These are phyloP conservation scores for Nannoperca australis DNA, from an alignment of 2,797 vertebrate genomes.

Conservation along the genomic window DNA sequence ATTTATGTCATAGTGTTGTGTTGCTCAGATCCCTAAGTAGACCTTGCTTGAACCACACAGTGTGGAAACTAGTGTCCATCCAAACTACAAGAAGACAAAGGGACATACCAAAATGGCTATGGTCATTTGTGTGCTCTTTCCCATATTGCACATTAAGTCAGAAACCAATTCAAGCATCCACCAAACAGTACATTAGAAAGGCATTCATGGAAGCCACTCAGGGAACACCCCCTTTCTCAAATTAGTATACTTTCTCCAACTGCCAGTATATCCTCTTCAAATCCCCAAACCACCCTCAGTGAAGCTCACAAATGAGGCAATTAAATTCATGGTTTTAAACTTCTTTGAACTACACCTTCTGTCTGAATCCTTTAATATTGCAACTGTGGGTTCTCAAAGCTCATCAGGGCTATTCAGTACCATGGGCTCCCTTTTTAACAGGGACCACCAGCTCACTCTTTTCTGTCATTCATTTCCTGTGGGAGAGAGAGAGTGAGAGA, in stretches of 20 bases:
- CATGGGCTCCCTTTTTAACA: constrained; percentile 58
- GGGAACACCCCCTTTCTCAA: constrained; percentile 45
- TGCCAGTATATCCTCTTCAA: constrained; percentile 57
- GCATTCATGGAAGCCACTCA: constrained; percentile 22
- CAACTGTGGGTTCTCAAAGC: constrained; percentile 62
- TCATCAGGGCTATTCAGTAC: constrained; percentile 66
- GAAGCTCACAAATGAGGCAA: constrained; percentile 77
- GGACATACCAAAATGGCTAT: constrained; percentile 10
- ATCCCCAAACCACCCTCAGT: constrained; percentile 56
- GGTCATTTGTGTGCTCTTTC: constrained; percentile 22
- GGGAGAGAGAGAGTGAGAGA: constrained; percentile 16
- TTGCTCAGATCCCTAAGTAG: constrained; percentile 15
- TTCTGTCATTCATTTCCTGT: constrained; percentile 63
- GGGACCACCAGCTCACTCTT: constrained; percentile 66
- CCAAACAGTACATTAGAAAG: constrained; percentile 45
- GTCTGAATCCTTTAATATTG: constrained; percentile 73
- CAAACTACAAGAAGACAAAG: constrained; percentile 21
- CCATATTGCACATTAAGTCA: constrained; percentile 39
- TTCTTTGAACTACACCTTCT: constrained; percentile 73
- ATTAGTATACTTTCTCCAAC: constrained; percentile 61
- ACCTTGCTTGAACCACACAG: constrained; percentile 7
- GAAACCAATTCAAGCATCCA: constrained; percentile 46
- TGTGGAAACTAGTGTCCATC: constrained; percentile 23
- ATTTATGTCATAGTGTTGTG: constrained; percentile 40
- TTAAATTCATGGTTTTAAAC: constrained; percentile 73